Evolutionary conservation across 2,797 vertebrate species (phyloP), one percentile per base, ranked within the genome.

Genomic region (Gymnopithys bicolor): DNA sequence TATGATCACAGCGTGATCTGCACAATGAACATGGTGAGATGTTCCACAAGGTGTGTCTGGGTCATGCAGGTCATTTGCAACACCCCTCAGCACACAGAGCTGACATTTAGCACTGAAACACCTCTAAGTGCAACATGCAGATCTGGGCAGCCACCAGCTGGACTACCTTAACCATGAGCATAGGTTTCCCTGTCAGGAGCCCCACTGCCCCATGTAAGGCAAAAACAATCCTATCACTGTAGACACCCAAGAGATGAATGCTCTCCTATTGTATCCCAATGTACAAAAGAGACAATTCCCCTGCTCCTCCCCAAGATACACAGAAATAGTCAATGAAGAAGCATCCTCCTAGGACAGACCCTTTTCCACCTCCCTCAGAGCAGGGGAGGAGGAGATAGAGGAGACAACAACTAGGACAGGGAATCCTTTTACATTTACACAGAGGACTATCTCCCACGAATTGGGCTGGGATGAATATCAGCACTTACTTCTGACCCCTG

Each of bases 1-100:
- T 55, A 16, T 12, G 71, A 73, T 51, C 13, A 33, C 0, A 7
- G 66, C 53, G 28, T 28, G 43, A 75, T 62, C 58, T 45, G 23
- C 0, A 0, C 25, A 58, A 2, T 18, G 32, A 74, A 77, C 1
- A 0, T 1, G 39, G 58, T 32, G 8, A 78, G 66, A 66, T 19
- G 39, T 43, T 58, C 43, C 33, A 48, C 0, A 1, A 0, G 1
- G 37, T 2, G 1, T 7, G 11, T 39, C 52, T 82, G 62, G 28
- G 43, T 67, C 6, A 0, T 5, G 30, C 21, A 48, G 27, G 41
- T 78, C 70, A 66, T 25, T 17, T 75, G 35, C 76, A 79, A 79
- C 25, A 25, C 5, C n/a, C 7, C 43, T 67, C 56, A 64, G 76
- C 58, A 67, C 51, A 45, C 15, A 35, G 32, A 74, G 18, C 5